Percentiles rank a stretch among this genome's conserved stretches.
These are phyloP conservation scores for Leptosomus discolor DNA, from an alignment of 2,113 vertebrate genomes.

Conservation along the genomic window DNA sequence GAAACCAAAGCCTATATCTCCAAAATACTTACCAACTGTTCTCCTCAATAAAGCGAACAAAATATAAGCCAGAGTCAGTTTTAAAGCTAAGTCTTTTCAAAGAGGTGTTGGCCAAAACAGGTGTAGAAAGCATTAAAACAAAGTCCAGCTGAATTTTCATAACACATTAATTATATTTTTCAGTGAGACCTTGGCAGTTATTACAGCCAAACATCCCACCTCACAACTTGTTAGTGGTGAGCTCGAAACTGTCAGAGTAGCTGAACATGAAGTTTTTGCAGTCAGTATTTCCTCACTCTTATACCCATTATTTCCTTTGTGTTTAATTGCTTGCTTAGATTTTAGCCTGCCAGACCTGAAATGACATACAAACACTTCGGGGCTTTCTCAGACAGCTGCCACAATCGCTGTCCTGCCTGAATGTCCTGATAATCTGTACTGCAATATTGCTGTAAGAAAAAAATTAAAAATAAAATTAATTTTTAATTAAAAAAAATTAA, in stretches of 20 bases:
- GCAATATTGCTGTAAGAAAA: not conserved
- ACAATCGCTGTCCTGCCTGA: not conserved
- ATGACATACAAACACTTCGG: not conserved
- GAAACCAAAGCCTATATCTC: not conserved
- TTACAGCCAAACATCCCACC: not conserved
- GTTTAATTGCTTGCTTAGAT: not conserved
- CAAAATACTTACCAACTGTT: not conserved
- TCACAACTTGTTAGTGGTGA: not conserved
- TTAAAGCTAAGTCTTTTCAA: not conserved
- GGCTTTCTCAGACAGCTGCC: not conserved
- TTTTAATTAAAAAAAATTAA: no score
- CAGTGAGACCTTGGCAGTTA: not conserved
- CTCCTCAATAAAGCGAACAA: not conserved
- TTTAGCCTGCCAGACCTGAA: not conserved
- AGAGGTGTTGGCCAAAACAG: not conserved
- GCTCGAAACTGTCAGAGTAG: not conserved
- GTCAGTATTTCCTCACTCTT: not conserved
- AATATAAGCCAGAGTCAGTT: not conserved
- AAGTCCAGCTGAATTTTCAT: slow-evolving; percentile 34
- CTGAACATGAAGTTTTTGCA: not conserved
- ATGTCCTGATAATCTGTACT: not conserved
- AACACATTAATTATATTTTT: not conserved
- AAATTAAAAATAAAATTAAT: no score
- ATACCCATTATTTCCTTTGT: not conserved
- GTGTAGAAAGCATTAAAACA: slow-evolving; percentile 1